Conservation (phyloP, 2,113 vertebrate species). For the Trogon surrucura region DNA sequence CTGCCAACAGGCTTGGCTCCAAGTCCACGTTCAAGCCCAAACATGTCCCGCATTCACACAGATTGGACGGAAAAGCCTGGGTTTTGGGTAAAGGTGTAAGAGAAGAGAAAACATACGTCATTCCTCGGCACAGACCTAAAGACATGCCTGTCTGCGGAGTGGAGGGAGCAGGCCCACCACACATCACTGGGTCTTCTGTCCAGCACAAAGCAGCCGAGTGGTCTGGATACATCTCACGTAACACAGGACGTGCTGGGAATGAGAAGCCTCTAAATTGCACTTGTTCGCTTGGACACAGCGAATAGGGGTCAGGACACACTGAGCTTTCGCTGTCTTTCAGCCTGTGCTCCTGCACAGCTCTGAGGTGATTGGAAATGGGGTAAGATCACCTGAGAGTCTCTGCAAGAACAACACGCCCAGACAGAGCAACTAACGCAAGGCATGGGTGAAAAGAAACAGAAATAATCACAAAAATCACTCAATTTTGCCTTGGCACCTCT, state of each 20-base stretch:
- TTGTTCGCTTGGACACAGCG: background rate
- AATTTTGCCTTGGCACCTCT: fast-evolving
- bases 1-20: background rate
- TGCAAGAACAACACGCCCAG: fast-evolving
- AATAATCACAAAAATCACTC: background rate
- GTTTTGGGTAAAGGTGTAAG: background rate
- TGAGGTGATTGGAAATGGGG: background rate
- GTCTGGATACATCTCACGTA: background rate
- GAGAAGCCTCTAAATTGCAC: background rate
- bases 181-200: background rate
- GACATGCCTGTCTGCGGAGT: background rate
- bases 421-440: background rate
- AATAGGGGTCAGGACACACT: background rate
- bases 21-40: background rate
- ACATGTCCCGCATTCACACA: background rate
- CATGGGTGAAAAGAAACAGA: background rate
- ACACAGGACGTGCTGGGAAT: background rate
- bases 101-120: background rate
- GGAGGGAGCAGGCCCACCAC: background rate
- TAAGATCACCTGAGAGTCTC: background rate
- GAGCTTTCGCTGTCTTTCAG: background rate
- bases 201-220: background rate
- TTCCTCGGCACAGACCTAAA: background rate
- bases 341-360: background rate
- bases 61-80: background rate